Percentiles rank a stretch among this genome's conserved stretches.
Evolutionary conservation across 1,140 invertebrate species (phyloP).

Genomic region (Rhysida immarginata): DNA sequence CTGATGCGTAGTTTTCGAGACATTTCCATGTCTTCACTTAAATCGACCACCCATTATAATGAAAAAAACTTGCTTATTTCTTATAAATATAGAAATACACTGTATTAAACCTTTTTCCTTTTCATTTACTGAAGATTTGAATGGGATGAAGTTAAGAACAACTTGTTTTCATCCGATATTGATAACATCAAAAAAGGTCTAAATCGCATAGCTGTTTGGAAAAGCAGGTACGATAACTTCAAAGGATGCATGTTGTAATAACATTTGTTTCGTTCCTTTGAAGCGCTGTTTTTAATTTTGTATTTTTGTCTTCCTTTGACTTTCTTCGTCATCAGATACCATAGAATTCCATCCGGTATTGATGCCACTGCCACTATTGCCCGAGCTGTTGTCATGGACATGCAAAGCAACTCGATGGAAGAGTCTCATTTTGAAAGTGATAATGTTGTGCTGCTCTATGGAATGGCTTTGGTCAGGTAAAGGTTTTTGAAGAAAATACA

Average conservation of each 20-base stretch:
- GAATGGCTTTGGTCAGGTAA: slow-evolving; percentile 18
- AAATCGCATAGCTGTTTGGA: slow-evolving; percentile 1
- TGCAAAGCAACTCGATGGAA: not conserved
- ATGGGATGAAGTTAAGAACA: not conserved
- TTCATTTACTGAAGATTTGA: not conserved
- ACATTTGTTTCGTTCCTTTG: not conserved
- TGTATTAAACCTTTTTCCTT: not conserved
- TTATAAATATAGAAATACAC: no score
- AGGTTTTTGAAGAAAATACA: not conserved
- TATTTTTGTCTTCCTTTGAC: no score
- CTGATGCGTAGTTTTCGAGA: no score
- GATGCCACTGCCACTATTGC: slow-evolving; percentile 16
- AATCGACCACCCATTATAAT: no score
- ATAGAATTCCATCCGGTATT: slow-evolving; percentile 17
- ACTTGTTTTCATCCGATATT: slow-evolving; percentile 2
- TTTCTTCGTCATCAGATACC: slow-evolving; percentile 11
- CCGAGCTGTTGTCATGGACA: slow-evolving; percentile 14
- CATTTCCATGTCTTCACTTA: no score
- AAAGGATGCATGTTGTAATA: not conserved
- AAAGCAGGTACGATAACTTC: slow-evolving; percentile 1
- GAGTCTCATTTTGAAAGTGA: slow-evolving; percentile 5
- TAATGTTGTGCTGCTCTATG: slow-evolving; percentile 14
- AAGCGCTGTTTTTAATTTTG: no score
- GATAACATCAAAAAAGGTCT: not conserved
- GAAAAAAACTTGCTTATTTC: no score